Evolutionary conservation across 2,797 vertebrate genomes (phyloP), one percentile per base, ranked within the genome.

Genomic region (Phalloptychus januarius): DNA sequence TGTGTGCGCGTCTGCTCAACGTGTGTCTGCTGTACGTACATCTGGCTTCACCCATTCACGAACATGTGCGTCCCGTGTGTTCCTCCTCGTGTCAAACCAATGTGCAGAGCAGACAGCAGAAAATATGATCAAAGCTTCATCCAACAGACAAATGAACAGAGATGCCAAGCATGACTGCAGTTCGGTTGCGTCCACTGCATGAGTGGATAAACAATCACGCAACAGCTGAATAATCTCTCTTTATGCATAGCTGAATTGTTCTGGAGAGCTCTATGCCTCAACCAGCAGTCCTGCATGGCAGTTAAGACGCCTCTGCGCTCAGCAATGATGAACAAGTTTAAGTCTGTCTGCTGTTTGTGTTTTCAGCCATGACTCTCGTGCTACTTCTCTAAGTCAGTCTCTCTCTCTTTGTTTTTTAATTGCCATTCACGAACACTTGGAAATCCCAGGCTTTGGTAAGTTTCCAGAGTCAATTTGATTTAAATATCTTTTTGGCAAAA

Each of bases 381-480:
- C 78, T 52, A 50, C 75, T 50, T 77, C 54, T 84, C 91, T 96
- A 93, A 96, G 93, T 83, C 44, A 78, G 2, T 87, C 77, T 89
- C 72, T 89, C 72, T 91, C 76, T 88, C 75, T 86, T 76, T 88
- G 89, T 94, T 73, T 90, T 90, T 94, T 72, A 93, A 92, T 85
- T 88, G 94, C 87, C 79, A 70, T 90, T 74, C 87, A 50, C 69
- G 75, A 87, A 86, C 70, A 80, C 33, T 83, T 92, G 96, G 95
- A 95, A 91, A 90, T 86, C 88, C 83, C 94, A 99, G 98, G 98
- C 98, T 88, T 96, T 99, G 98, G 94, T 95, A 90, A 94, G 93
- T 40, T 44, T 58, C 40, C 50, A 56, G 13, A 15, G 56, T 48
- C 8, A 48, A 25, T 18, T 48, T 23, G 5, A 52, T 52, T 6